Base-by-base conservation (phyloP, 1,140 invertebrate genomes). In the Ceratoteleas bidentatus region DNA sequence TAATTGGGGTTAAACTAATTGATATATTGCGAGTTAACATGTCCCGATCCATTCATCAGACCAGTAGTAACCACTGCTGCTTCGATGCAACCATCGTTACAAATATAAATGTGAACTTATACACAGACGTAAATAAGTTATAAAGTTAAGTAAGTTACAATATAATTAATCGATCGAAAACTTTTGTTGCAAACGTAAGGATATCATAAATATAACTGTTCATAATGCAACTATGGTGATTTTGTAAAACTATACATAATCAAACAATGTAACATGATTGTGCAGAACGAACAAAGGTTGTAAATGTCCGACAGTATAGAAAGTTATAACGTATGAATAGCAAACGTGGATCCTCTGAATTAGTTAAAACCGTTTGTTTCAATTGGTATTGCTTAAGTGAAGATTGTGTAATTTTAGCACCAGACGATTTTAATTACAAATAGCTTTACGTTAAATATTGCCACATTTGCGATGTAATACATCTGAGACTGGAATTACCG, bases 291-390 rank as follows among this genome's bases (percentile, higher is more conserved):
- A 54, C 60, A 34, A 61, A 65, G 45, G 45, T 54, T 40, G 61
- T 7, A 16, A 24, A n/a, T 45, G 9, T 32, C 36, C 54, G 61
- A 79, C 61, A 79, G 73, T 73, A 66, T 72, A 79, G 68, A 72
- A 79, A 65, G 76, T 72, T 79, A 34, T 72, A 72, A 66, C 47
- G 60, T 66, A 72, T 61, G 49, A 79, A 65, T 72, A 66, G 61
- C 45, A 13, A 72, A 66, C 13, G 45, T 70, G 24, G 24, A 79
- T 72, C 54, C 7, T 79, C 54, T 54, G 66, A 72, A 70, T 70
- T 65, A 72, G 60, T 72, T 66, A 49, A 65, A 70, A 47, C 49
- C 53, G 34, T 62, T 68, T 56, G 52, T 60, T 34, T n/a, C 3
- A 56, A 50, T 53, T 47, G 54, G 13, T 8, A 34, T 65, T 66